phyloP scores from a whole-genome alignment of 2,888 invertebrate species.

The Rotaria macrura region DNA sequence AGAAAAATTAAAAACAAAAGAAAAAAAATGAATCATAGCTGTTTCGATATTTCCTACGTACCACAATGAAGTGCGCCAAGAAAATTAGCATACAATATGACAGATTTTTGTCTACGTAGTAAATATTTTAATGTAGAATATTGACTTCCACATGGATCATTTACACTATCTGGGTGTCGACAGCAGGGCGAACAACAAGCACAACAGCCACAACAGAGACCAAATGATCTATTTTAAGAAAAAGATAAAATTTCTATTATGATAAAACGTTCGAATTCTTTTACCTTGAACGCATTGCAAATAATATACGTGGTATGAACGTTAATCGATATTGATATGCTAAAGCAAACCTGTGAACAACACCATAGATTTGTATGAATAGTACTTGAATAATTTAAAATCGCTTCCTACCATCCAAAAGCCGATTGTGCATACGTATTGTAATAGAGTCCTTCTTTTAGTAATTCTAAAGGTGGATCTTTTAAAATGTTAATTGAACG shows the following conservation, averaged over 20 bases:
- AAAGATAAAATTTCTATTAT: too few relatives aligned
- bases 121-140: background rate
- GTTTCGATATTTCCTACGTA: background rate
- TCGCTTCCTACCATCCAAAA: background rate
- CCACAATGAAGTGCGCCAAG: background rate
- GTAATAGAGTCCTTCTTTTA: slow-evolving; percentile 8
- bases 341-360: background rate
- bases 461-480: background rate
- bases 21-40: background rate
- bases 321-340: background rate
- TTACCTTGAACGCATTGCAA: background rate
- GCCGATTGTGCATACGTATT: background rate
- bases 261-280: background rate
- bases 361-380: too few relatives aligned
- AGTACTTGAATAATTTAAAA: too few relatives aligned
- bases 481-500: background rate
- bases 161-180: background rate
- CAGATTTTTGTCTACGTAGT: background rate
- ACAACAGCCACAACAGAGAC: background rate
- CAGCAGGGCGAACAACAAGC: background rate
- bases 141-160: slow-evolving; percentile 18
- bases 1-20: too few relatives aligned
- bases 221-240: background rate
- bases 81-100: slow-evolving; percentile 15
- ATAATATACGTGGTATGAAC: background rate